These are phyloP conservation scores for Bruchidius siliquastri DNA, from an alignment of 2,888 invertebrate genomes.

Conservation along the genomic window DNA sequence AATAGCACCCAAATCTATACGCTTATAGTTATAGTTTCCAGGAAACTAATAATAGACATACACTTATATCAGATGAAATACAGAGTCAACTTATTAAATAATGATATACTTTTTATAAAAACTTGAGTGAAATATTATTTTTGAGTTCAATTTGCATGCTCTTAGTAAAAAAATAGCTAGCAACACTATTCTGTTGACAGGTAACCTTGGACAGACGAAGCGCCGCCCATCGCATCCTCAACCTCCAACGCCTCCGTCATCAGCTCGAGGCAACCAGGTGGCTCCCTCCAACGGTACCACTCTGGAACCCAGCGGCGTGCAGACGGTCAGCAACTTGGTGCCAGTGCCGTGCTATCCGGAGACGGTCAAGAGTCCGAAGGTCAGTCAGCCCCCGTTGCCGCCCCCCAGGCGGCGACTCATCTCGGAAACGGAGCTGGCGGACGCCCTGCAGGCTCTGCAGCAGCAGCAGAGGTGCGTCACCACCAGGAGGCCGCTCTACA, in stretches of 20 bases:
- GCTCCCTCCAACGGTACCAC: constrained; percentile 35
- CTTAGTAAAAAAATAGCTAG: no score
- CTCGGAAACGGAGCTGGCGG: constrained; percentile 48
- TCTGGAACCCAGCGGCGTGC: constrained; percentile 45
- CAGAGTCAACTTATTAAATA: no score
- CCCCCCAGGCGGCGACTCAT: constrained; percentile 47
- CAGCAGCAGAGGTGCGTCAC: constrained; percentile 37
- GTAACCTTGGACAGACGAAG: constrained; percentile 35
- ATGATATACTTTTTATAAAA: no score
- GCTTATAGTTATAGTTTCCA: no score
- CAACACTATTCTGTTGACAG: constrained; percentile 20
- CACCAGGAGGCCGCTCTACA: constrained; percentile 24
- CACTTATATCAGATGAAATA: no score
- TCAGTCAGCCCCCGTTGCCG: constrained; percentile 38
- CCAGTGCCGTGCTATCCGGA: constrained; percentile 48
- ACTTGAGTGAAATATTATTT: no score
- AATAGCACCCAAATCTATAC: no score
- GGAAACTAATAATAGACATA: no score
- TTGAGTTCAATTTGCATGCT: no score
- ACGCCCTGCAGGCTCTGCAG: constrained; percentile 41
- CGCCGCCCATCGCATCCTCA: constrained; percentile 24
- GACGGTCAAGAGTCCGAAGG: constrained; percentile 24
- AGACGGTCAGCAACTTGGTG: constrained; percentile 55
- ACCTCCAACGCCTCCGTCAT: constrained; percentile 20
- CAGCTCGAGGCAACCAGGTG: constrained; percentile 43